phyloP scores from a whole-genome alignment of 2,113 vertebrate species.

The Xiphias gladius region DNA sequence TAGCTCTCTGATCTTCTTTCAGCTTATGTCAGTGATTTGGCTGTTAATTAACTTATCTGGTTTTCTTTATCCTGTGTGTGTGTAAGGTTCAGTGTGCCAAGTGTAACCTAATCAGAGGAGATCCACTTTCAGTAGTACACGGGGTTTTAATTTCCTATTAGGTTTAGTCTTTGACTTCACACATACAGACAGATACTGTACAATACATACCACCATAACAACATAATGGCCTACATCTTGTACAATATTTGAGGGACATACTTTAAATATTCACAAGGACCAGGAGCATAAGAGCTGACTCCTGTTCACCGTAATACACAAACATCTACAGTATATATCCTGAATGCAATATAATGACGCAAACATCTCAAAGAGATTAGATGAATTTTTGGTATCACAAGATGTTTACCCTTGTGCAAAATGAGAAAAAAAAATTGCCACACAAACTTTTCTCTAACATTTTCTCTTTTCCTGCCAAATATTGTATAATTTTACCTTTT shows the following conservation, averaged over 20 bases:
- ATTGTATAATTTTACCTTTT: too few species aligned
- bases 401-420: neutral
- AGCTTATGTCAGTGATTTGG: neutral
- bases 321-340: neutral
- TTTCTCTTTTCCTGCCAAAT: too few species aligned
- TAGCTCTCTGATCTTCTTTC: neutral
- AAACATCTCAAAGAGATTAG: too few species aligned
- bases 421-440: neutral
- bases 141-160: neutral
- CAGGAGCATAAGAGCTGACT: neutral
- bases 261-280: slow-evolving; percentile 2
- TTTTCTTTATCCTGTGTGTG: slow-evolving; percentile 6
- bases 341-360: neutral
- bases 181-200: neutral
- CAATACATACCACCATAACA: neutral
- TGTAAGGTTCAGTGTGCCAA: neutral
- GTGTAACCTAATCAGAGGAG: slow-evolving; percentile 1
- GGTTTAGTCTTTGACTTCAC: neutral
- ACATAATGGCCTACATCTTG: neutral
- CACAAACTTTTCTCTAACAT: too few species aligned
- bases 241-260: neutral
- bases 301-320: too few species aligned
- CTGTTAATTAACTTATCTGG: slow-evolving; percentile 4
- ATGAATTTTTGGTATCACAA: neutral
- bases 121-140: neutral